phyloP scores from a whole-genome alignment of 1,140 invertebrate species.

The Lepidurus arcticus region DNA sequence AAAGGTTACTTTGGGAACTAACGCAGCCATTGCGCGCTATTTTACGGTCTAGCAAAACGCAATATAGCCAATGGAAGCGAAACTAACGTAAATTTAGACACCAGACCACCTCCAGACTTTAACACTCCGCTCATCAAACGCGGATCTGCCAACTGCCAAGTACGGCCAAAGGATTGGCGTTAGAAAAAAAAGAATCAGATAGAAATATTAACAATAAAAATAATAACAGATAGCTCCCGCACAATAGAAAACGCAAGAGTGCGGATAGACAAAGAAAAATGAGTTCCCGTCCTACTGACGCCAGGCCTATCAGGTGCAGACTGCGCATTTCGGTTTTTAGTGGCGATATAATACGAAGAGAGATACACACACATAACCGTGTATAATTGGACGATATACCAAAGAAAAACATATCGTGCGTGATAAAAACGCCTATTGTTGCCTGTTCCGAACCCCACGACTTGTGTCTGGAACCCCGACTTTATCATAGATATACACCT shows the following conservation, averaged over 20 bases:
- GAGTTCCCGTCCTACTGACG: not conserved
- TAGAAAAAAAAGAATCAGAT: not conserved
- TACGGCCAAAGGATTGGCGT: not conserved
- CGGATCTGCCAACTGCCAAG: not conserved
- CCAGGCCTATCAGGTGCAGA: slow-evolving; percentile 17
- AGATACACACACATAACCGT: not conserved
- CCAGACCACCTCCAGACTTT: not conserved
- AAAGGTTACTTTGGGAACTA: not conserved
- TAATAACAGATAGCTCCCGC: not conserved
- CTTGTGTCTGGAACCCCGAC: slow-evolving; percentile 7
- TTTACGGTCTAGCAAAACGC: not conserved
- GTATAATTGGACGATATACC: slow-evolving; percentile 5
- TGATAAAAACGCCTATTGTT: slow-evolving; percentile 22
- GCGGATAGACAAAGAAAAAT: not conserved
- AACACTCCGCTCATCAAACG: not conserved
- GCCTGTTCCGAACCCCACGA: not conserved
- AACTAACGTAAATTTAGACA: not conserved
- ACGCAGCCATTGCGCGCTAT: not conserved
- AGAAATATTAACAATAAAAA: not conserved
- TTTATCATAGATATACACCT: not conserved
- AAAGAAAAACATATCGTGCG: slow-evolving; percentile 13
- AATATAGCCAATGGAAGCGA: not conserved
- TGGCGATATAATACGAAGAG: not conserved
- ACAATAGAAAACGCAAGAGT: not conserved
- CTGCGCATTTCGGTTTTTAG: not conserved